Percentiles rank a stretch among this genome's conserved stretches.
Evolutionary conservation across 2,888 invertebrate genomes (phyloP).

Genomic region (Molorchus minor): DNA sequence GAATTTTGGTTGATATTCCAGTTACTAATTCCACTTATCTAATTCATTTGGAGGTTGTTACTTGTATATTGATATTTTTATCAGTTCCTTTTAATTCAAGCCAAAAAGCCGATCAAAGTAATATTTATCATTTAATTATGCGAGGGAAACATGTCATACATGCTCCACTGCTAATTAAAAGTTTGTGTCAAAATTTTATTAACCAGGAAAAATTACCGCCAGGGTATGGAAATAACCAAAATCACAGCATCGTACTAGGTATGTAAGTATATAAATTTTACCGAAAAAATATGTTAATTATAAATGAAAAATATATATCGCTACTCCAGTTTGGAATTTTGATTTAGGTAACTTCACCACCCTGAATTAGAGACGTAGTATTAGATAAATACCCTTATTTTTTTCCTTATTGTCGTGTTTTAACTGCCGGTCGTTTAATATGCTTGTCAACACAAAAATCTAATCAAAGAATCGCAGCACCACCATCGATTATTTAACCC

Average conservation of each 20-base stretch:
- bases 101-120: conserved; percentile 71
- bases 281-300: background rate
- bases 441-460: too few relatives aligned
- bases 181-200: conserved; percentile 80
- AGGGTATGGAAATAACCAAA: conserved; percentile 69
- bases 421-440: too few relatives aligned
- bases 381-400: too few relatives aligned
- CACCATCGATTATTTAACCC: too few relatives aligned
- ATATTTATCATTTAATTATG: conserved; percentile 76
- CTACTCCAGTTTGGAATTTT: too few relatives aligned
- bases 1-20: conserved; percentile 84
- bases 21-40: conserved; percentile 85
- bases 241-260: conserved; percentile 82
- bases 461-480: too few relatives aligned
- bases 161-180: conserved; percentile 81
- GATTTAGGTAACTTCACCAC: too few relatives aligned
- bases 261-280: conserved; percentile 14
- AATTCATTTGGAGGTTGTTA: conserved; percentile 87
- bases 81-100: conserved; percentile 86
- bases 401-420: too few relatives aligned
- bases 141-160: conserved; percentile 77
- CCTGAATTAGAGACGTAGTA: too few relatives aligned
- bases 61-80: conserved; percentile 85
- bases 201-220: conserved; percentile 74
- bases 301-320: too few relatives aligned